Evolutionary conservation across 2,888 invertebrate species (phyloP).

Genomic region (Podotricha telesiphe): DNA sequence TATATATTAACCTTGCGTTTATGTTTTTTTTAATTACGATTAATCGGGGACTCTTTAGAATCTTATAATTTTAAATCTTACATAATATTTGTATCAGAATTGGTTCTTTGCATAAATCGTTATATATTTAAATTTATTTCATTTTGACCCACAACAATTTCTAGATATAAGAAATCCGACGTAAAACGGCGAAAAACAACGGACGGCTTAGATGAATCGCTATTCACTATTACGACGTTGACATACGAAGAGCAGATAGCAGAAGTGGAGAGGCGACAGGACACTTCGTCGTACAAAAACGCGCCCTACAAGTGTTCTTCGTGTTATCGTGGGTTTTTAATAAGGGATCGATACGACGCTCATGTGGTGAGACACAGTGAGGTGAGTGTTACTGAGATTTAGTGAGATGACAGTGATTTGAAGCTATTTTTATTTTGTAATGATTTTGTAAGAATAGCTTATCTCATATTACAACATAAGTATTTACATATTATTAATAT

Average conservation of each 20-base stretch:
- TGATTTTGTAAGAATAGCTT: no score
- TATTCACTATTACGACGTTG: constrained; percentile 63
- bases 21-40: no score
- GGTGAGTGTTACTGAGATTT: constrained; percentile 51
- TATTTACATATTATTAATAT: no score
- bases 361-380: constrained; percentile 68
- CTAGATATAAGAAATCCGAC: constrained; percentile 64
- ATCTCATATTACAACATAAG: no score
- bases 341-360: constrained; percentile 63
- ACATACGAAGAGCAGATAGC: constrained; percentile 71
- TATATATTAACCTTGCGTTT: no score
- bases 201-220: constrained; percentile 62
- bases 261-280: constrained; percentile 63
- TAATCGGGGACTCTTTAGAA: no score
- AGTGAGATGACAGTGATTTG: neutral
- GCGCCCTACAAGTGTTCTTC: constrained; percentile 63
- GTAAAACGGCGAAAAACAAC: constrained; percentile 61
- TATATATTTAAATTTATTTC: no score
- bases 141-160: no score
- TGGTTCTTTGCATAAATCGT: no score
- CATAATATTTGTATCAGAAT: no score
- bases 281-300: constrained; percentile 53
- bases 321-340: constrained; percentile 67
- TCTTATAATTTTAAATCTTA: no score
- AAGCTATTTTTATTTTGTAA: neutral